These are phyloP conservation scores for Climacteris rufus DNA, from an alignment of 2,113 vertebrate species.

Conservation along the genomic window DNA sequence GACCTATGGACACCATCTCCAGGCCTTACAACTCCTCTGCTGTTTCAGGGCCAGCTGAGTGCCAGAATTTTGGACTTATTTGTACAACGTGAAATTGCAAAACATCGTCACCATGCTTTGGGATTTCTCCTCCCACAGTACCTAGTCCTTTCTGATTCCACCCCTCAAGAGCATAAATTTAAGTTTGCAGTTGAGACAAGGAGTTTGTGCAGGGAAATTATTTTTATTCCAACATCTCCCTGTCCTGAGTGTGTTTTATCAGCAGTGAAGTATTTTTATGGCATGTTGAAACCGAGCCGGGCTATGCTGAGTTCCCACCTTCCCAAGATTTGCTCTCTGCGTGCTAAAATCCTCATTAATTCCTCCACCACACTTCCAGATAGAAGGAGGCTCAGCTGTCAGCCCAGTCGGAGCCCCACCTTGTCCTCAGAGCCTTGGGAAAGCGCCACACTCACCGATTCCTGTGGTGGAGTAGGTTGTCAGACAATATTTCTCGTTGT, in stretches of 20 bases:
- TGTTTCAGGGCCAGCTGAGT: background rate
- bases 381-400: background rate
- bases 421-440: background rate
- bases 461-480: background rate
- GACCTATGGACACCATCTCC: background rate
- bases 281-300: background rate
- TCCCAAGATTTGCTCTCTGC: background rate
- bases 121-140: background rate
- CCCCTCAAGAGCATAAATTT: background rate
- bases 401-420: background rate
- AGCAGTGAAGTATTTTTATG: accelerated
- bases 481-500: constrained; percentile 1
- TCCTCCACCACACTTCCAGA: background rate
- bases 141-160: background rate
- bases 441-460: background rate
- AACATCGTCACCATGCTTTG: background rate
- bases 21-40: background rate
- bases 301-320: background rate
- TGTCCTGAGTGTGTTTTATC: background rate
- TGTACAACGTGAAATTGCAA: background rate
- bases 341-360: background rate
- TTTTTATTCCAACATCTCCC: background rate
- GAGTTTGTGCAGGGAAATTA: background rate
- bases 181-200: background rate
- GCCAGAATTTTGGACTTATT: background rate